phyloP scores from a whole-genome alignment of 2,797 vertebrate genomes.

The Erpetoichthys calabaricus region DNA sequence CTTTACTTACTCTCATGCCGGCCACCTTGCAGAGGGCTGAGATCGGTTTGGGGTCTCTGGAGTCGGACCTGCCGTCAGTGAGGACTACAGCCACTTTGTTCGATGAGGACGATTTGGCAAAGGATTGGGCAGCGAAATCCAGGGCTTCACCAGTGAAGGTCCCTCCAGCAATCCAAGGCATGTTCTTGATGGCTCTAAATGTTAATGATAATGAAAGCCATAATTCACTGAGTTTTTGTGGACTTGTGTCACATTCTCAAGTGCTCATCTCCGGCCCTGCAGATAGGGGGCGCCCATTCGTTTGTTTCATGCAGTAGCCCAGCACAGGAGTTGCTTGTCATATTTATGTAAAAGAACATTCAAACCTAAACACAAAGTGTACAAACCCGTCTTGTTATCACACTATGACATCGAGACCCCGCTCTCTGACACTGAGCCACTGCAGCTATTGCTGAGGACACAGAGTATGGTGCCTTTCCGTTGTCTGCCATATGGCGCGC shows the following conservation, averaged over 20 bases:
- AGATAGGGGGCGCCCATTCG: no score
- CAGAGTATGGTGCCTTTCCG: no score
- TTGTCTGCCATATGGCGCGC: no score
- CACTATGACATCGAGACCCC: no score
- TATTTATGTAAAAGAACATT: no score
- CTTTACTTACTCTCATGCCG: constrained; percentile 18
- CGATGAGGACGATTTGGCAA: constrained; percentile 16
- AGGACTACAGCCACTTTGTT: constrained; percentile 21
- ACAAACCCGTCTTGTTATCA: no score
- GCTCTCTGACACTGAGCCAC: no score
- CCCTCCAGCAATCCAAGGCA: constrained; percentile 25
- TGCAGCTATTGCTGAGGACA: no score
- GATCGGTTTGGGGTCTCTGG: constrained; percentile 20
- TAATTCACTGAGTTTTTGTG: neutral
- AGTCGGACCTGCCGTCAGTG: constrained; percentile 24
- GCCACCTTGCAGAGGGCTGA: constrained; percentile 22
- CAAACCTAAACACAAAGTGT: no score
- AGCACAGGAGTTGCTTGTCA: no score
- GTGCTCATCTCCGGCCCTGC: no score
- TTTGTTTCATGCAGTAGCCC: no score
- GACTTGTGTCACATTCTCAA: neutral
- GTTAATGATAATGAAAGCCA: neutral
- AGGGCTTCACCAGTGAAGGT: constrained; percentile 27
- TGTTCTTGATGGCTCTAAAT: constrained; percentile 22
- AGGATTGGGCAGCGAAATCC: constrained; percentile 18